A percentile compares a stretch with the other conserved stretches of the same genome.
These are phyloP conservation scores for Terebella lapidaria DNA, from an alignment of 2,888 invertebrate species.

Conservation along the genomic window DNA sequence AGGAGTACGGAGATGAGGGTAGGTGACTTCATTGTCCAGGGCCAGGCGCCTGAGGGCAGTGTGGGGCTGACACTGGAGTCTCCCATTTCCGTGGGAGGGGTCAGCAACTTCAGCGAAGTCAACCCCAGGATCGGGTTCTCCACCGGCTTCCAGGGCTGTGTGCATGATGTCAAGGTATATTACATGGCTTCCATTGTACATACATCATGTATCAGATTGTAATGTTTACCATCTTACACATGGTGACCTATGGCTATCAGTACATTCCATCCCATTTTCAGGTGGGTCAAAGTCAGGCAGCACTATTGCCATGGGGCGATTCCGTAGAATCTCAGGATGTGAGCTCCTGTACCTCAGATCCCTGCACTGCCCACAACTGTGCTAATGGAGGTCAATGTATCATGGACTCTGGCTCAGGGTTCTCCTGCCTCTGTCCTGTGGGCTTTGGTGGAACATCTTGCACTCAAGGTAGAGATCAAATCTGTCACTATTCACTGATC, in stretches of 20 bases:
- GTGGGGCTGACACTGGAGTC: background rate
- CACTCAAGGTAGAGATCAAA: background rate
- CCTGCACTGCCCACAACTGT: background rate
- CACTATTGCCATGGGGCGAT: background rate
- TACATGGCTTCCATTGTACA: too few relatives aligned
- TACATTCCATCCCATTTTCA: background rate
- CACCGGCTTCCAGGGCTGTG: conserved; percentile 6
- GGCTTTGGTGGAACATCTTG: background rate
- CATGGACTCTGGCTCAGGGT: background rate
- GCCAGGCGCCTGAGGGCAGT: background rate
- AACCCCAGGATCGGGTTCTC: background rate
- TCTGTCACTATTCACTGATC: too few relatives aligned
- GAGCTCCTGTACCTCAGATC: background rate
- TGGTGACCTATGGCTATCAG: background rate
- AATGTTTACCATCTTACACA: background rate
- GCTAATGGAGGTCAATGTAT: background rate
- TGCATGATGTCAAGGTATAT: conserved; percentile 7
- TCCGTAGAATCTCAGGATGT: background rate
- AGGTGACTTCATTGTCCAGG: background rate
- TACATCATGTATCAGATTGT: too few relatives aligned
- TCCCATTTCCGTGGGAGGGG: conserved; percentile 6
- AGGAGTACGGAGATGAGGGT: background rate
- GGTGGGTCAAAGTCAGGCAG: background rate
- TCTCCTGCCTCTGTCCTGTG: background rate
- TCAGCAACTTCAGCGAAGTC: background rate